A percentile compares a stretch with the other conserved stretches of the same genome.
phyloP scores from a whole-genome alignment of 1,140 invertebrate genomes.

The Drosophila navojoa region DNA sequence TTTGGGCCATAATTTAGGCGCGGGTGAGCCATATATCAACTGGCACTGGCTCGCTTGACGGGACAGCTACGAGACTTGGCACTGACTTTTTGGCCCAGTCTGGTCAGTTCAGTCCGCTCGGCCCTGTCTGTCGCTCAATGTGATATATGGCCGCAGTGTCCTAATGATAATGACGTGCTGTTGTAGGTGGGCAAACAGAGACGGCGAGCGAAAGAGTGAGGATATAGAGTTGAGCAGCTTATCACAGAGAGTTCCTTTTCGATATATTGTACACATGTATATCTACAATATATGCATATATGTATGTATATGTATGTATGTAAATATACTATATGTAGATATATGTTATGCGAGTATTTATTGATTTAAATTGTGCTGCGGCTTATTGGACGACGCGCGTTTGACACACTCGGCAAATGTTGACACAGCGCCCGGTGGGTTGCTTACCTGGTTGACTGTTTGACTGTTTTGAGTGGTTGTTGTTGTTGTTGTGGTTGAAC shows the following conservation, averaged over 20 bases:
- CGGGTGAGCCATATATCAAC: conserved; percentile 68
- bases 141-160: conserved; percentile 67
- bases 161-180: conserved; percentile 78
- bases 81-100: conserved; percentile 1
- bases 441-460: conserved; percentile 24
- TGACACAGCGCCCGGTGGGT: conserved; percentile 39
- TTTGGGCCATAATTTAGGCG: conserved; percentile 69
- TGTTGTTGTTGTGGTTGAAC: neutral
- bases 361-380: conserved; percentile 64
- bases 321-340: conserved; percentile 26
- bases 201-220: neutral
- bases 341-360: conserved; percentile 29
- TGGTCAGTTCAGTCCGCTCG: conserved; percentile 1
- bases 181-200: conserved; percentile 32
- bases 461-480: conserved; percentile 1
- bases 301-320: conserved; percentile 2
- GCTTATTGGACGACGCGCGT: conserved; percentile 65
- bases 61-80: neutral
- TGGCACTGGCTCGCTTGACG: conserved; percentile 25
- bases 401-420: conserved; percentile 81
- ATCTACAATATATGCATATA: neutral
- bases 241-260: conserved; percentile 37
- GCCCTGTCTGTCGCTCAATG: conserved; percentile 14
- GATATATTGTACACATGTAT: neutral
- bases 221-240: conserved; percentile 14